phyloP scores from a whole-genome alignment of 1,140 invertebrate genomes.

The Saxidomus purpurata region DNA sequence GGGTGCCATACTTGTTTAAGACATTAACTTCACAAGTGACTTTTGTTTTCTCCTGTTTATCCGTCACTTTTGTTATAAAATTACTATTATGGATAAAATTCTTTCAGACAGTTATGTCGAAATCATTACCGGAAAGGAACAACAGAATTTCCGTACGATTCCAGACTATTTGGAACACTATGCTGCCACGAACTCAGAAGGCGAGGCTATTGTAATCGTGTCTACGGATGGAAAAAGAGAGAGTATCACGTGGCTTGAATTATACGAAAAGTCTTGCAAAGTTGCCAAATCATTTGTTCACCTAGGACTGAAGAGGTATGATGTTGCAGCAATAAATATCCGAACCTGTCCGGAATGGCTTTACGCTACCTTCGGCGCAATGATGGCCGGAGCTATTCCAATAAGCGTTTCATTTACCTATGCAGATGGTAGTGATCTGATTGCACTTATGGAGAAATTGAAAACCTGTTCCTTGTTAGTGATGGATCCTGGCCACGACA shows the following conservation, averaged over 20 bases:
- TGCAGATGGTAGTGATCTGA: conserved; percentile 25
- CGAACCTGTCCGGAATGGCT: conserved; percentile 39
- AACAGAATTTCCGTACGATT: not conserved
- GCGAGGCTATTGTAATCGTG: not conserved
- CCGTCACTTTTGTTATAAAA: too few species aligned
- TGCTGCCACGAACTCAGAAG: not conserved
- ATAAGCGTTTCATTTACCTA: conserved; percentile 12
- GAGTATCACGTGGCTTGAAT: not conserved
- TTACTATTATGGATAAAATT: not conserved
- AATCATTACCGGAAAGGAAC: not conserved
- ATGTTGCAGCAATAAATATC: not conserved
- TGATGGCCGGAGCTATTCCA: conserved; percentile 20
- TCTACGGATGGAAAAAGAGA: not conserved
- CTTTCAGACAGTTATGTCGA: not conserved
- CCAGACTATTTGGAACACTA: not conserved
- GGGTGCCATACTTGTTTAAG: too few species aligned
- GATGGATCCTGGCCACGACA: conserved; percentile 12
- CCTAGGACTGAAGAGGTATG: not conserved
- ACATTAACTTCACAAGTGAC: too few species aligned
- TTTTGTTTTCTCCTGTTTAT: too few species aligned
- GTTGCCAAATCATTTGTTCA: not conserved
- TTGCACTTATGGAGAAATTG: conserved; percentile 36
- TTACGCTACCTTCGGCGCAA: conserved; percentile 2
- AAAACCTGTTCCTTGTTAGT: not conserved
- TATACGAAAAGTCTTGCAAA: not conserved